phyloP scores from a whole-genome alignment of 2,888 invertebrate species.

The Nasonovia ribisnigri region DNA sequence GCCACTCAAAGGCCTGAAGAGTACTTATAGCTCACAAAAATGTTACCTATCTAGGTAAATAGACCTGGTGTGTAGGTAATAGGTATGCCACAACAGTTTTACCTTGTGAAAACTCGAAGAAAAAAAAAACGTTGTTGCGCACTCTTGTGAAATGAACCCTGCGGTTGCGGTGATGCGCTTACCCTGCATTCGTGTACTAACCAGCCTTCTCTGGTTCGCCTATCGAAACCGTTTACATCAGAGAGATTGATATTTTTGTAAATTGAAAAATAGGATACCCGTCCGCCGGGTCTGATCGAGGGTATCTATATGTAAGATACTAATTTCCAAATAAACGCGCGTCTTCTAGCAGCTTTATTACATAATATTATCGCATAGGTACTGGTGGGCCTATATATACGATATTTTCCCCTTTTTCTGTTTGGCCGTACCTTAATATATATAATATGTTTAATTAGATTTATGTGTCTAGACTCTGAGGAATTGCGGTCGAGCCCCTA shows the following conservation, averaged over 20 bases:
- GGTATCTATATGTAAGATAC: background rate
- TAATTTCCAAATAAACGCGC: background rate
- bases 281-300: no score
- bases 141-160: background rate
- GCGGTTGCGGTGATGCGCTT: background rate
- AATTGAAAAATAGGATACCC: background rate
- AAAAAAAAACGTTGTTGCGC: background rate
- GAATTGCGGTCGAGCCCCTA: conserved; percentile 64
- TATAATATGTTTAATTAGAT: conserved; percentile 62
- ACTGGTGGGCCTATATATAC: background rate
- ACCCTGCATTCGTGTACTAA: background rate
- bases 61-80: background rate
- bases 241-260: background rate
- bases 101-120: background rate
- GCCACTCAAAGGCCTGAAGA: background rate
- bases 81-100: background rate
- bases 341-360: background rate
- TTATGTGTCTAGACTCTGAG: conserved; percentile 65
- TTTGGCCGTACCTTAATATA: conserved; percentile 33
- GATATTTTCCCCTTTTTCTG: conserved; percentile 28
- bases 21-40: background rate
- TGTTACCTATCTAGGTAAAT: background rate
- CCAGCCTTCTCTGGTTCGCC: background rate
- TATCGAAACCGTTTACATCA: background rate
- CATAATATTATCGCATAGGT: background rate